Evolutionary conservation across 2,797 vertebrate genomes (phyloP), one percentile per base, ranked within the genome.

Genomic region (Anableps anableps): DNA sequence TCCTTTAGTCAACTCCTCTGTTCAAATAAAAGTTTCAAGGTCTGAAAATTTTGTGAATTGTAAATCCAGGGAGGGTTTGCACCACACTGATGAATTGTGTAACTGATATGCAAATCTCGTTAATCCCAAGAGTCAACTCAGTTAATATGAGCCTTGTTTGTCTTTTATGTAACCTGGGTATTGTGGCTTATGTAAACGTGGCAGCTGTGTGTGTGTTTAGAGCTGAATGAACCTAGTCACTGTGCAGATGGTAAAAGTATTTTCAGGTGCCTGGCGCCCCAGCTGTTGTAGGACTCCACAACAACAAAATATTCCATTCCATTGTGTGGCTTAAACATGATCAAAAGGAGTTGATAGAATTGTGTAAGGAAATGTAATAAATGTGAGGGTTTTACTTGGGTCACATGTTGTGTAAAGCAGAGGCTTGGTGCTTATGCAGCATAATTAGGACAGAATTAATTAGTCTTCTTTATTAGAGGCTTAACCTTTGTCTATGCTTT

Each of bases 141-240:
- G 80, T 85, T 88, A 82, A 86, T 90, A 66, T 79, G 80, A 72
- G 76, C 79, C 79, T 81, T 85, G 81, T 90, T 90, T 89, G 77
- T 72, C 60, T 88, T 88, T 91, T 90, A 87, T 76, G 78, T 92
- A 92, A 92, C 88, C 89, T 83, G 86, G 77, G 85, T 85, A 78
- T 88, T 89, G 80, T 89, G 91, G 88, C 90, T 91, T 89, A 89
- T 26, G 50, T 85, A 91, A 90, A 85, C 74, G 31, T 50, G 38
- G 75, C 88, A 91, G 83, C 86, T 88, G 87, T 1, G 41, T 75
- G 62, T 77, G 76, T 89, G 85, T 82, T 78, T 75, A 87, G 79
- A 85, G 83, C 80, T 64, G 81, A 84, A 84, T 81, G 83, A 89
- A 83, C n/a, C 47, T 62, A 68, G 64, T 60, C 21, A 76, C 80